Evolutionary conservation across 2,888 invertebrate genomes (phyloP), one percentile per base, ranked within the genome.

Genomic region (Melinaea marsaeus): DNA sequence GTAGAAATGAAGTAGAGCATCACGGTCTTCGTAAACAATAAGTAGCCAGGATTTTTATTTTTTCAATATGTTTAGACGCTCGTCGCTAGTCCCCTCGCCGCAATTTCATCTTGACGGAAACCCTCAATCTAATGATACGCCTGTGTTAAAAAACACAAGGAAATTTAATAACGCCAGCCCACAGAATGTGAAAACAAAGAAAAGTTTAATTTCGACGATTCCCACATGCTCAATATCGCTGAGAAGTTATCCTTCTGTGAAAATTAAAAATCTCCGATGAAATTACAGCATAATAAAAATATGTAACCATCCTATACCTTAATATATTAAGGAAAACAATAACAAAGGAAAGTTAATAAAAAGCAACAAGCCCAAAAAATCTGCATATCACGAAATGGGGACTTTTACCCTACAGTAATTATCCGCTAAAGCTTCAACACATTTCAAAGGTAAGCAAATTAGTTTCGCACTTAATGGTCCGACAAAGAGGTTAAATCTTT

Each of bases 91-190:
- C 89, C 88, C 87, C 88, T 86, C 84, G 74, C 80, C 79, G 80
- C 88, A 90, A 90, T 89, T 90, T 90, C 89, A 89, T 90, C 88
- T 88, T 88, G 89, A 89, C 89, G 89, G 90, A 88, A 90, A 82
- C 90, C 89, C 90, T 90, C 90, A 89, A 90, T 91, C 90, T 90
- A 91, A 91, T 90, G 91, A 90, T 91, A 91, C 88, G 88, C 87
- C 88, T 88, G 88, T 87, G 90, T 90, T 91, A 90, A 91, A 91
- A 91, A 91, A 90, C 90, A 90, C 90, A 89, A 89, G 90, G 88
- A 91, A 90, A 91, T 91, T 91, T 91, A 91, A 91, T 91, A 91
- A 90, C 89, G 87, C 81, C 82, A 80, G 81, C 83, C 79, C 77
- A 77, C 79, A 78, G 82, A 81, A 82, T 80, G 76, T 79, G 80